These are phyloP conservation scores for Halichondria panicea DNA, from an alignment of 37 sponge, comb jelly and placozoan species.

Conservation along the genomic window DNA sequence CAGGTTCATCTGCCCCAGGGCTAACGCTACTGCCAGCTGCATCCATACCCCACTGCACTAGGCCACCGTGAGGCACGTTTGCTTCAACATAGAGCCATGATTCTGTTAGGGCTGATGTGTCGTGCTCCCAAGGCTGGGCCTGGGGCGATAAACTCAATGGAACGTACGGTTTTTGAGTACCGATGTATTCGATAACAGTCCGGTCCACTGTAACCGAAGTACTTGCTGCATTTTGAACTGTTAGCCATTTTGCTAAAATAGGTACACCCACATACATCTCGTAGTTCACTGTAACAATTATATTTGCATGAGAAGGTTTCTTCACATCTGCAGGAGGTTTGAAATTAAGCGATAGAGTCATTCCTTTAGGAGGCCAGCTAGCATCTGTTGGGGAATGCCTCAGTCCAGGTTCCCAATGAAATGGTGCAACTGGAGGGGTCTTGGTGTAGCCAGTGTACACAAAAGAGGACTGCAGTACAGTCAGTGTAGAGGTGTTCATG, in stretches of 20 bases:
- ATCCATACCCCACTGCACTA: constrained; percentile 13
- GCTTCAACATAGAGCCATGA: constrained; percentile 67
- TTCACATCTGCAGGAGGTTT: constrained; percentile 19
- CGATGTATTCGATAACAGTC: constrained; percentile 26
- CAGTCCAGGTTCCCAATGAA: constrained; percentile 58
- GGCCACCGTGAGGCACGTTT: constrained; percentile 17
- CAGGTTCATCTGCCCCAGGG: constrained; percentile 59
- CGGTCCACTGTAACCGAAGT: constrained; percentile 18
- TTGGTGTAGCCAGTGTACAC: constrained; percentile 17
- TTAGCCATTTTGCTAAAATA: constrained; percentile 58
- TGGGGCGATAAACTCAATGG: neutral
- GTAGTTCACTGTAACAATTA: constrained; percentile 40
- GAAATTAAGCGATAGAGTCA: constrained; percentile 31
- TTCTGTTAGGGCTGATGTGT: constrained; percentile 15
- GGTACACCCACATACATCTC: constrained; percentile 69
- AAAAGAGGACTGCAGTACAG: constrained; percentile 19
- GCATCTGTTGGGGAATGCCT: constrained; percentile 35
- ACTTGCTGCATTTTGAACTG: constrained; percentile 5
- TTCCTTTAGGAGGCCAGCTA: constrained; percentile 58
- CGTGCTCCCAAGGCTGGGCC: constrained; percentile 37
- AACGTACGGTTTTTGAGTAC: constrained; percentile 55
- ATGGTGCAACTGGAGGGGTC: constrained; percentile 35
- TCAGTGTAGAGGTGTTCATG: constrained; percentile 26
- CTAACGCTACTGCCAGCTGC: neutral
- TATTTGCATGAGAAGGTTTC: constrained; percentile 16